These are phyloP conservation scores for Drepanosiphum platanoidis DNA, from an alignment of 2,888 invertebrate species.

Conservation along the genomic window DNA sequence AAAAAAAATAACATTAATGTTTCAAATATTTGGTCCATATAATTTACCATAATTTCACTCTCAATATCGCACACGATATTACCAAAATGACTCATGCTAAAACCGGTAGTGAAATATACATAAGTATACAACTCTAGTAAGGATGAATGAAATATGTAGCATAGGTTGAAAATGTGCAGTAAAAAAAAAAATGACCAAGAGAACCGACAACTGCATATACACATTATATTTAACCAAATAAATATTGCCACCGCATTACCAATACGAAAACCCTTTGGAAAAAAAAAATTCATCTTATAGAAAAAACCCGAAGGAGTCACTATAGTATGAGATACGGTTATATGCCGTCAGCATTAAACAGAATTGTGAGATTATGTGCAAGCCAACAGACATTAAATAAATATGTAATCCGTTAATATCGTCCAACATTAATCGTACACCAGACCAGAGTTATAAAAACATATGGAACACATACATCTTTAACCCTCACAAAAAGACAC, in stretches of 20 bases:
- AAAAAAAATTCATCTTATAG: neutral
- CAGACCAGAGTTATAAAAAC: neutral
- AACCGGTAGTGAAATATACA: neutral
- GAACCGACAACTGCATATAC: constrained; percentile 6
- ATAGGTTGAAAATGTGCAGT: constrained; percentile 10
- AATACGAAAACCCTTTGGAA: constrained; percentile 14
- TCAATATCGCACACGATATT: neutral
- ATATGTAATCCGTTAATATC: neutral
- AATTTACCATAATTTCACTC: neutral
- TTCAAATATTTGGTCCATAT: constrained; percentile 13
- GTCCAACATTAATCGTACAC: constrained; percentile 4
- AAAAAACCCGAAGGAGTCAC: constrained; percentile 21
- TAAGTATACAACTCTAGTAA: neutral
- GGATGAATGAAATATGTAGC: constrained; percentile 24
- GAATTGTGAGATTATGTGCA: constrained; percentile 1
- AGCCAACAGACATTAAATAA: neutral
- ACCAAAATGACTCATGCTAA: constrained; percentile 13
- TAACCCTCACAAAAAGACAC: neutral
- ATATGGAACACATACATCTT: neutral
- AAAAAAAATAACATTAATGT: constrained; percentile 41
- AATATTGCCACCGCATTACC: constrained; percentile 30
- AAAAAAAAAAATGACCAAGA: constrained; percentile 35
- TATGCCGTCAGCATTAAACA: constrained; percentile 7
- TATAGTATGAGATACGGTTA: neutral
- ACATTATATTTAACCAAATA: constrained; percentile 12